Base-by-base conservation (phyloP, 2,797 vertebrate species). In the Sebastes cheni region DNA sequence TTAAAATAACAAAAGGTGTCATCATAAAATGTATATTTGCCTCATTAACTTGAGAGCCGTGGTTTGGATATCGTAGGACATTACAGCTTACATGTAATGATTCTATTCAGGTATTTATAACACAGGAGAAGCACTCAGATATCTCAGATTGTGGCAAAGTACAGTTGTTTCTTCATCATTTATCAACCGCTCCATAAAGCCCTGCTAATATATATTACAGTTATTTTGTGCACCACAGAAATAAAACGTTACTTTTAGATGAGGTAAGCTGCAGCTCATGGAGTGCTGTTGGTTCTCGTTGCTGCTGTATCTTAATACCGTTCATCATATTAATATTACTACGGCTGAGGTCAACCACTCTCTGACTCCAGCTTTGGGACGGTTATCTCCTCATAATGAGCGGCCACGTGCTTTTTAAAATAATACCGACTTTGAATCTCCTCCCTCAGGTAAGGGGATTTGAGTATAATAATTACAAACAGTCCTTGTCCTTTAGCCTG, bases 281-380 rank as follows among this genome's bases (percentile, higher is more conserved):
- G 25, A 59, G 42, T 2, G 8, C 5, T n/a, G 62, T 14, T 83
- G 59, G 12, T 42, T 29, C 5, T 32, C 5, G n/a, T 54, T 32
- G 16, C 46, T 14, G 74, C 32, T 68, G 56, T 54, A 4, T 22
- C 68, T 42, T 58, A n/a, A 58, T n/a, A 13, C 60, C 2, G 36
- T 42, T 59, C 69, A 70, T 67, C 27, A 25, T 11, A n/a, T 10
- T 10, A 25, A 50, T 56, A 29, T 75, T 11, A 25, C 18, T 12
- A 14, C 22, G n/a, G 77, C 73, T 52, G 62, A 79, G 36, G 60
- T 64, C 72, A 65, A 58, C 66, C 29, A 6, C 39, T 54, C 66
- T 36, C 34, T n/a, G 12, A 20, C 36, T 65, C 56, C 59, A 67
- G 68, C 65, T 74, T 12, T 25, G 60, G 50, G 62, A 36, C n/a